phyloP scores from a whole-genome alignment of 2,888 invertebrate species.

The Dascillus cervinus region DNA sequence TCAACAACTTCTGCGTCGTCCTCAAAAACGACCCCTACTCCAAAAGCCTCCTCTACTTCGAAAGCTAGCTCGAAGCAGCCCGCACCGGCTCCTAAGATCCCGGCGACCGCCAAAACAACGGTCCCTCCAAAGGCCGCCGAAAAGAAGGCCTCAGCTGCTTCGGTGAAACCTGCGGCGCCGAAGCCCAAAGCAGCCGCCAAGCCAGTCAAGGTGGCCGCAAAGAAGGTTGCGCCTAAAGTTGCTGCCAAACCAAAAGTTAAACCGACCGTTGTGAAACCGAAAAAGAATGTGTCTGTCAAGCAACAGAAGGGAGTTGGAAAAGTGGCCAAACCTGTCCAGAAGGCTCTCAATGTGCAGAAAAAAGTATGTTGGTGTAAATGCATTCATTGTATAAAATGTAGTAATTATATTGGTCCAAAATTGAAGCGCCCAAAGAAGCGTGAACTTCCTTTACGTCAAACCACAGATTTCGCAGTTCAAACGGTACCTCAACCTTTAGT shows the following conservation, averaged over 20 bases:
- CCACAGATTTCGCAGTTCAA: too few species aligned
- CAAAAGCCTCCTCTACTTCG: constrained; percentile 31
- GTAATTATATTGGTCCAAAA: too few species aligned
- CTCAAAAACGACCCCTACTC: constrained; percentile 30
- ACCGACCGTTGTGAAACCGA: constrained; percentile 34
- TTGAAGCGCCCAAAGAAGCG: too few species aligned
- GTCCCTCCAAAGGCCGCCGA: constrained; percentile 34
- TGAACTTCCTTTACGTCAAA: too few species aligned
- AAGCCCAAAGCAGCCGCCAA: constrained; percentile 43
- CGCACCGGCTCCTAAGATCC: constrained; percentile 35
- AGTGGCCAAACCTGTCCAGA: constrained; percentile 49
- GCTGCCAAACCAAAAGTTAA: constrained; percentile 30
- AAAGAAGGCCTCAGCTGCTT: constrained; percentile 46
- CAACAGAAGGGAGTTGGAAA: constrained; percentile 48
- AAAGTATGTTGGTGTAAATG: too few species aligned
- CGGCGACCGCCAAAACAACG: constrained; percentile 34
- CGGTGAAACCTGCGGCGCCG: constrained; percentile 41
- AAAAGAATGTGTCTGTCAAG: constrained; percentile 48
- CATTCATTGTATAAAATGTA: too few species aligned
- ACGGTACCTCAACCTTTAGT: too few species aligned
- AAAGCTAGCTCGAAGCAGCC: constrained; percentile 44
- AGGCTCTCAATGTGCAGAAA: constrained; percentile 78
- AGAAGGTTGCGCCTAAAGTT: constrained; percentile 39
- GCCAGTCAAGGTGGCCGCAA: constrained; percentile 39
- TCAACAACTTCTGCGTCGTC: constrained; percentile 30